Evolutionary conservation across 64 coral and sea anemone species (phyloP), one percentile per base, ranked within the genome.

Genomic region (Pocillopora damicornis): DNA sequence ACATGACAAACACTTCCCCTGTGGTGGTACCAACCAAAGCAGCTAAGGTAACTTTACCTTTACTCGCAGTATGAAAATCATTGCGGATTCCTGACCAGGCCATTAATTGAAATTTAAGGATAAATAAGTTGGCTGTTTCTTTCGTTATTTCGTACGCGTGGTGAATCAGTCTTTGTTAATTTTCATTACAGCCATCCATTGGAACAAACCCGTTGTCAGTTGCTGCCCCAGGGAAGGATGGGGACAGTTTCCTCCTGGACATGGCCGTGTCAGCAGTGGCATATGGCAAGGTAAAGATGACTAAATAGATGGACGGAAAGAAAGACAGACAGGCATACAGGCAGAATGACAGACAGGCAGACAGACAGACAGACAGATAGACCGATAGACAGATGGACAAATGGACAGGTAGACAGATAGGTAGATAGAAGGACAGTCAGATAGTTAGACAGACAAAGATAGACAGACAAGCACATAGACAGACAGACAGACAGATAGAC

Each of bases 201-300:
- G 97, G 97, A 38, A 99, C 97, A 22, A 99, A 98, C 58, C 89
- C 95, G 2, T 13, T 98, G 51, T 84, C 95, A 72, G 95, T 98
- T 16, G 74, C 93, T 23, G 96, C 96, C 9, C 90, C 96, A 69
- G 96, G 83, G 26, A 89, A 82, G 60, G 82, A 64, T 86, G 96
- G 90, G 59, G 95, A 98, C 62, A 98, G 89, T 60, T 98, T 98
- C 95, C 93, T 90, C 5, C 74, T 98, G 58, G 96, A 98, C 66
- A 98, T 98, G 96, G 96, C 96, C 13, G 95, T 93, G 7, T 92
- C 96, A 75, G 78, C 93, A 65, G 93, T 89, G 81, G 96, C 96
- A n/a, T 35, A 90, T 59, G 96, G 96, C 69, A 98, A 98, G 90
- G 96, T 98, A 75, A 51, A 51, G 76, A 79, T 85, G 11, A 23